A percentile compares a stretch with the other conserved stretches of the same genome.
Evolutionary conservation across 2,797 vertebrate species (phyloP).

Genomic region (Dromococcyx pavoninus): DNA sequence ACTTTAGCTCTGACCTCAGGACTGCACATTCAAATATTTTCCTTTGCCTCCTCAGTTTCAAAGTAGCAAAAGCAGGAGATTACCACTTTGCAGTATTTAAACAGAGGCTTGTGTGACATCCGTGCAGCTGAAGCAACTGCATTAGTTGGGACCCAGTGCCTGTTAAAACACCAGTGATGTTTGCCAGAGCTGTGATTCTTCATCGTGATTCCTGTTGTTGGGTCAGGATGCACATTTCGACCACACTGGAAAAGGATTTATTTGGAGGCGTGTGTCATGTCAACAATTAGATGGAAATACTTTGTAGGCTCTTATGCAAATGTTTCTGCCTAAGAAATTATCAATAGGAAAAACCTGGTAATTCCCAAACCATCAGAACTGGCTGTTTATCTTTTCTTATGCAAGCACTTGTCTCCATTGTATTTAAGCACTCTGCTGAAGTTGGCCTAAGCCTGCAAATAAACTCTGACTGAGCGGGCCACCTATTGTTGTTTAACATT

Average conservation of each 20-base stretch:
- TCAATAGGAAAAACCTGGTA: background rate
- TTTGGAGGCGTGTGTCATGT: background rate
- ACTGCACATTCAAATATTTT: constrained; percentile 71
- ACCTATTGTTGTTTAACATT: background rate
- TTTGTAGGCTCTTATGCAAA: background rate
- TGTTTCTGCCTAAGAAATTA: background rate
- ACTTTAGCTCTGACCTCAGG: constrained; percentile 76
- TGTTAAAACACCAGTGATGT: background rate
- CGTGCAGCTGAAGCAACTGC: background rate
- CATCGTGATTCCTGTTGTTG: background rate
- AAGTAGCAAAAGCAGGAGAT: constrained; percentile 66
- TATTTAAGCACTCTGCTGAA: background rate
- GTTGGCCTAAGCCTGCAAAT: background rate
- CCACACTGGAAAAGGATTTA: background rate
- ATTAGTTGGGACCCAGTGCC: background rate
- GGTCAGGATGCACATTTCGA: background rate
- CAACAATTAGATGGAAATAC: background rate
- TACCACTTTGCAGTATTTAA: constrained; percentile 48
- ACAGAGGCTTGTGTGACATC: constrained; percentile 28
- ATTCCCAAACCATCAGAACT: background rate
- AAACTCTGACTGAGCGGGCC: background rate
- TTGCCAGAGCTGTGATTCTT: background rate
- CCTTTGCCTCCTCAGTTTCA: constrained; percentile 63
- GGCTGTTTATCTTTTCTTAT: background rate
- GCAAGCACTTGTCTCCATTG: background rate